Conservation (phyloP, 2,888 invertebrate genomes). For the Drosophila eohydei region DNA sequence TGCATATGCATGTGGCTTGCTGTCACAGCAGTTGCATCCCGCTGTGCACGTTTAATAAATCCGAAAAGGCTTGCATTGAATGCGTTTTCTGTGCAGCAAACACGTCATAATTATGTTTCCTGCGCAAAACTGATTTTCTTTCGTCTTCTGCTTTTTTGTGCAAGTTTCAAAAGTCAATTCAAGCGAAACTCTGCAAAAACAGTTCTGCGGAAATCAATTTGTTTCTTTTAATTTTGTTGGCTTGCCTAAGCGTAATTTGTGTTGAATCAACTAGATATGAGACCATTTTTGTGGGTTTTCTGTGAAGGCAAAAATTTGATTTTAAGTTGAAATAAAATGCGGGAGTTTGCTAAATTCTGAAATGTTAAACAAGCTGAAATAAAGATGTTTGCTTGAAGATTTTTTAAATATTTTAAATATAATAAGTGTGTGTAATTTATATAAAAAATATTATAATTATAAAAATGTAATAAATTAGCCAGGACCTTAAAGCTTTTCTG, state of each 20-base stretch:
- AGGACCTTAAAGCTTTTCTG: too few species aligned
- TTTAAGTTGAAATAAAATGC: too few species aligned
- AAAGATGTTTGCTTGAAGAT: background rate
- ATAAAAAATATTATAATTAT: background rate
- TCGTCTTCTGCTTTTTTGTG: background rate
- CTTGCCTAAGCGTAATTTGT: background rate
- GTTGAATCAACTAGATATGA: background rate
- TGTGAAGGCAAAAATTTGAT: background rate
- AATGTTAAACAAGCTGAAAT: background rate
- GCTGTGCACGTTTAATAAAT: constrained; percentile 1
- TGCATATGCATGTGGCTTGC: background rate
- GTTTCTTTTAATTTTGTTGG: background rate
- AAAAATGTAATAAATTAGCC: too few species aligned
- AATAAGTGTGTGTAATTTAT: background rate
- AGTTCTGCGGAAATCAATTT: background rate
- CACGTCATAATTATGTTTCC: background rate
- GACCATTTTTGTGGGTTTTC: background rate
- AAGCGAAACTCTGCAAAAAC: background rate
- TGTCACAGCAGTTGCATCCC: background rate
- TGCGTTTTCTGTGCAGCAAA: background rate
- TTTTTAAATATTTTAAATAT: background rate
- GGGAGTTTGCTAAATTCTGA: background rate
- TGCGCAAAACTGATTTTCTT: background rate
- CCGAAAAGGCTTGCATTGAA: too few species aligned
- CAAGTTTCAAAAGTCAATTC: background rate